Evolutionary conservation across 2,797 vertebrate genomes (phyloP).

Genomic region (Gymnothorax javanicus): DNA sequence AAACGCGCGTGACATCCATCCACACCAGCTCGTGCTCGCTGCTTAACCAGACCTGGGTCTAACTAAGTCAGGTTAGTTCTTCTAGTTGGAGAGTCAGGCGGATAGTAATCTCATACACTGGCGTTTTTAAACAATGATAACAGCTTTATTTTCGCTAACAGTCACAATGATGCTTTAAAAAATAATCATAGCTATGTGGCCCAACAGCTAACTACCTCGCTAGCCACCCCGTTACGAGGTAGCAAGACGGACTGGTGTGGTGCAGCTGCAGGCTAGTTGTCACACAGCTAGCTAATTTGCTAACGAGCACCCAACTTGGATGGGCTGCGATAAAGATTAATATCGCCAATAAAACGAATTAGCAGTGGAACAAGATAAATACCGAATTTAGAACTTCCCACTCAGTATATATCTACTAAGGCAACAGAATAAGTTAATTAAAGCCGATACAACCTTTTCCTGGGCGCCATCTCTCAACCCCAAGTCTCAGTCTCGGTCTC

Average conservation of each 20-base stretch:
- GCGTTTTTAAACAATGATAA: neutral
- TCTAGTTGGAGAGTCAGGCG: neutral
- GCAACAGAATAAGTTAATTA: conserved; percentile 34
- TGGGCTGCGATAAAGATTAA: neutral
- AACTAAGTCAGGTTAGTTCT: no score
- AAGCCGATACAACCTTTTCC: conserved; percentile 48
- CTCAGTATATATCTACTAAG: neutral
- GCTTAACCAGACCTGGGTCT: no score
- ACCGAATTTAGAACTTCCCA: neutral
- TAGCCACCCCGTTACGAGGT: neutral
- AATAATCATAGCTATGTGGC: neutral
- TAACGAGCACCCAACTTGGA: neutral
- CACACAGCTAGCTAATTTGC: neutral
- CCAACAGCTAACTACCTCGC: no score
- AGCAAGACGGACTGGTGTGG: neutral
- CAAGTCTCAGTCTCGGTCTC: conserved; percentile 49
- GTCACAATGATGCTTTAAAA: neutral
- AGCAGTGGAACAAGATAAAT: neutral
- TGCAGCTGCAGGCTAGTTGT: neutral
- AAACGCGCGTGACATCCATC: no score
- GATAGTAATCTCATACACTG: neutral
- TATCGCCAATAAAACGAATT: no score
- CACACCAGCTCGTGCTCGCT: no score
- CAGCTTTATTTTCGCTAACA: neutral
- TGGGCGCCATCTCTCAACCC: conserved; percentile 62